Evolutionary conservation across 2,797 vertebrate species (phyloP), one percentile per base, ranked within the genome.

Genomic region (Ctenopoma kingsleyae): DNA sequence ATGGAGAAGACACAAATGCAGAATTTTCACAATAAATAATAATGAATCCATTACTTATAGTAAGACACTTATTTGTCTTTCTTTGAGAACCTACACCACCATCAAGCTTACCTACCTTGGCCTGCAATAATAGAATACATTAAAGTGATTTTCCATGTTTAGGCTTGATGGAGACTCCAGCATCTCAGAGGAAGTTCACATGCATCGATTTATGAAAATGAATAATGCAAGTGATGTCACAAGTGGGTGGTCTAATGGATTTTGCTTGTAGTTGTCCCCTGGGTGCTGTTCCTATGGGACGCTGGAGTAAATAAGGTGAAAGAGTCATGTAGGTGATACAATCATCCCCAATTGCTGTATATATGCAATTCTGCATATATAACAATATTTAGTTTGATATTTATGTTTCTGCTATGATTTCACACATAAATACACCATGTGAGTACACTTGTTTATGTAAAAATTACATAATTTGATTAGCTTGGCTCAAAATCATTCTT

Each of bases 181-280:
- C 20, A 44, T 76, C 35, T 65, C 48, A n/a, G 58, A 67, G 61
- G 59, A 84, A 57, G 81, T 36, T 30, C 25, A 13, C 49, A 40
- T 62, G 27, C 58, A 81, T 85, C 76, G 80, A 89, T 84, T 77
- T 61, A 51, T 76, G 38, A 41, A 50, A 59, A 79, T 91, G 38
- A 86, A 88, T 91, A 80, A 83, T 87, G 73, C 49, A 84, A 65
- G 63, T 63, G 64, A 81, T 78, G 76, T 72, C 49, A 75, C 38
- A 76, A 46, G 50, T 35, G 27, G 75, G 61, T 40, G 48, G 67
- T 54, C 78, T 87, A 82, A 87, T 85, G 71, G 79, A 20, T 81
- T 86, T 82, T 36, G 43, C 53, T 65, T 59, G 71, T 58, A 68
- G 65, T 62, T 5, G 3, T 56, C 50, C 32, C n/a, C 11, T 38